Evolutionary conservation across 2,113 vertebrate genomes (phyloP), one percentile per base, ranked within the genome.

Genomic region (Casuarius casuarius): DNA sequence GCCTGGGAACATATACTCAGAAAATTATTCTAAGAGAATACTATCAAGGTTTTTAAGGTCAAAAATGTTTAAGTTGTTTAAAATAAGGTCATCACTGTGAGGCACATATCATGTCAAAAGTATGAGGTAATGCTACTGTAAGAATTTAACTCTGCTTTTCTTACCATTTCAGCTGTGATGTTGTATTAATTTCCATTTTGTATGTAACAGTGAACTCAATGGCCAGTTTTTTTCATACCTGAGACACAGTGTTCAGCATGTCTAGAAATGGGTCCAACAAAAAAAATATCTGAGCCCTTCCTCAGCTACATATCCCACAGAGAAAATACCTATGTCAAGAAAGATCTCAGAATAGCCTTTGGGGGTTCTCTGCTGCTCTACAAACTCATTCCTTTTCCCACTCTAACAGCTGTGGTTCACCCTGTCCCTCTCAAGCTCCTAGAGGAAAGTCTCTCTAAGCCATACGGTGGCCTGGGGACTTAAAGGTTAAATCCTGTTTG

Each of bases 1-100:
- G 44, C 42, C 66, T 66, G 89, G 48, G 44, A 96, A 94, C 33
- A 66, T 49, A 91, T 40, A 95, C 65, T 82, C 67, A 87, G 67
- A 89, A 91, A 92, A 92, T 79, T 83, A 90, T 91, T 94, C 94
- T 84, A 73, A 94, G 31, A 73, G 71, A 87, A 74, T 48, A 83
- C 42, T 67, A 59, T 71, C 62, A 66, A 92, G 51, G 48, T 73
- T 88, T 82, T 83, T 85, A 83, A 94, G 59, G 67, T 83, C 81
- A 87, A 94, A 92, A 66, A n/a, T 44, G 95, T 91, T 33, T 44
- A 83, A 90, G 67, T 73, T 87, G 28, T 79, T 96, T 66, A 85
- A 92, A 91, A 59, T 63, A 88, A 94, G 84, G 20, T 92, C 63
- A 91, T 59, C 26, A 11, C 66, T 85, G 13, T 77, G 54, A 90